Conservation (phyloP, 1,140 invertebrate genomes). For the Steinernema feltiae region DNA sequence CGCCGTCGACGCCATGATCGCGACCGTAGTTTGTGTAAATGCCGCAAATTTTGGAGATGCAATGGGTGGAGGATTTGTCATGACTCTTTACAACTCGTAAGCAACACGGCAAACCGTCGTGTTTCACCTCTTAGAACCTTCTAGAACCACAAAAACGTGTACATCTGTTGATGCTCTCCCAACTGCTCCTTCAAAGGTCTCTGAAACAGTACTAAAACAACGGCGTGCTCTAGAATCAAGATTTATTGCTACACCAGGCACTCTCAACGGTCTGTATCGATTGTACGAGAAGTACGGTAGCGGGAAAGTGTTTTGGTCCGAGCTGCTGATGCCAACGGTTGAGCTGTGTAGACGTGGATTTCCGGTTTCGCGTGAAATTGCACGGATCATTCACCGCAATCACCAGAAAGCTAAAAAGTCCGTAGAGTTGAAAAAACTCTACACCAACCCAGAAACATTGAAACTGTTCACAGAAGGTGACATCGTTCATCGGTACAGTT, state of each 20-base stretch:
- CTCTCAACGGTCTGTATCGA: not conserved
- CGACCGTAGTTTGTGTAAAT: not conserved
- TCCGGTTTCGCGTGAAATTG: not conserved
- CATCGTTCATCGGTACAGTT: not conserved
- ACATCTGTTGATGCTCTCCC: not conserved
- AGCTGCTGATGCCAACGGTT: not conserved
- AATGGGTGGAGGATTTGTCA: not conserved
- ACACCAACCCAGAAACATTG: not conserved
- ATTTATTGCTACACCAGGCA: not conserved
- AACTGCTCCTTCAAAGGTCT: not conserved
- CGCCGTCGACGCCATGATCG: not conserved
- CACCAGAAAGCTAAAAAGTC: not conserved
- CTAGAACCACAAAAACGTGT: not conserved
- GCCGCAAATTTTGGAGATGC: not conserved
- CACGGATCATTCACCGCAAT: not conserved
- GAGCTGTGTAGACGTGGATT: not conserved
- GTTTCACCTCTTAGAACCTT: not conserved
- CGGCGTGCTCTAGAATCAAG: not conserved
- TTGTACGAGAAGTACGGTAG: not conserved
- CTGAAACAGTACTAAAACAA: not conserved
- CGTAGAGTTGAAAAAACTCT: not conserved
- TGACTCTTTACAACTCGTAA: not conserved
- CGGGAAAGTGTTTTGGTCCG: slow-evolving; percentile 2
- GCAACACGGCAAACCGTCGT: not conserved
- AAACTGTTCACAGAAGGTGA: not conserved